phyloP scores from a whole-genome alignment of 2,113 vertebrate genomes.

The Ophiodon elongatus region DNA sequence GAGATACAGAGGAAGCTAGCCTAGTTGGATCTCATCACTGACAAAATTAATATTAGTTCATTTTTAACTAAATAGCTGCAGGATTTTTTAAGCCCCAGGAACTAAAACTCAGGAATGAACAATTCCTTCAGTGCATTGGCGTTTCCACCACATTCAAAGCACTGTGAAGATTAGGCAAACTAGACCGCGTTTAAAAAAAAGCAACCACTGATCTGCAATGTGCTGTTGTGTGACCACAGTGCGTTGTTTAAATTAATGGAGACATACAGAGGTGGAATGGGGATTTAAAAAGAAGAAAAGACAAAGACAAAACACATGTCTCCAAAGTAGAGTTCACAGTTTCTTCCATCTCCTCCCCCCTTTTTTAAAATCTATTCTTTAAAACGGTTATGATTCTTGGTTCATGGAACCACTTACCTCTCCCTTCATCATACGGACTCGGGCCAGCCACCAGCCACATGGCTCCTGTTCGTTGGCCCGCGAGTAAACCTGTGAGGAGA shows the following conservation, averaged over 20 bases:
- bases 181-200: constrained; percentile 1
- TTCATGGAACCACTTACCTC: constrained; percentile 85
- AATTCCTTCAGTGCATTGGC: background rate
- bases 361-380: background rate
- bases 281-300: background rate
- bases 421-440: constrained; percentile 95
- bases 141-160: background rate
- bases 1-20: background rate
- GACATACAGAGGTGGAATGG: background rate
- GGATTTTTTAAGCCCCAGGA: background rate
- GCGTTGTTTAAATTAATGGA: background rate
- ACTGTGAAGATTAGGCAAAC: constrained; percentile 2
- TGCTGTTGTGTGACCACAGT: background rate
- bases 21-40: background rate
- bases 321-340: background rate
- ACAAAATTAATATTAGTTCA: background rate
- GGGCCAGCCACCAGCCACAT: constrained; percentile 94
- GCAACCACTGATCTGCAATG: background rate
- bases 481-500: constrained; percentile 88
- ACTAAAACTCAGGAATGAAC: background rate
- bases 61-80: background rate
- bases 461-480: constrained; percentile 93
- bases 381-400: background rate
- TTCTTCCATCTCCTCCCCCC: background rate
- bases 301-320: background rate